Conservation (phyloP, 2,888 invertebrate genomes). For the Drosophila diplacantha region DNA sequence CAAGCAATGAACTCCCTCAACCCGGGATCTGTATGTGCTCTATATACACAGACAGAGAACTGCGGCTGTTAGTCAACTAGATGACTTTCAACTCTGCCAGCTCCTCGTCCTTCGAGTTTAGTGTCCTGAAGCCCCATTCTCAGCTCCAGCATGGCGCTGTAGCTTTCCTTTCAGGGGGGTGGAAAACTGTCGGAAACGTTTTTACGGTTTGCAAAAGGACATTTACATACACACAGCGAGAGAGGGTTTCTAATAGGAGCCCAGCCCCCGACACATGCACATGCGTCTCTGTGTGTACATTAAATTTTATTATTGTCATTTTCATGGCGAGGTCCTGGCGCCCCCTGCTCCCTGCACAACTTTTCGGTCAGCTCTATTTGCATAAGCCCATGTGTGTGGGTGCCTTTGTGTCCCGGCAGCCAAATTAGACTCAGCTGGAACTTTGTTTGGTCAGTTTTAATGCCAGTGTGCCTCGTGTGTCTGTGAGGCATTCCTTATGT, state of each 20-base stretch:
- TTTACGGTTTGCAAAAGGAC: constrained; percentile 65
- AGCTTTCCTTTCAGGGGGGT: constrained; percentile 30
- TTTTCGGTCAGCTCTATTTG: constrained; percentile 60
- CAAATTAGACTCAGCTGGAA: constrained; percentile 66
- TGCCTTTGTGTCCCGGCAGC: constrained; percentile 37
- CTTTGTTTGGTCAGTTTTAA: constrained; percentile 71
- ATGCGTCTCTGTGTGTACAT: constrained; percentile 65
- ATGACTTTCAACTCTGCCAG: constrained; percentile 65
- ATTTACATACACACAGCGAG: constrained; percentile 55
- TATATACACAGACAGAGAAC: constrained; percentile 3
- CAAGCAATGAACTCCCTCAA: constrained; percentile 59
- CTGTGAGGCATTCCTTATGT: constrained; percentile 45
- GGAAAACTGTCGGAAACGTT: constrained; percentile 63
- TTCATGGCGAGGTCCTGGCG: constrained; percentile 50
- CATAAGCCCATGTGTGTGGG: constrained; percentile 46
- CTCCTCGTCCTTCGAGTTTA: constrained; percentile 4
- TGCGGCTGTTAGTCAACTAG: constrained; percentile 53
- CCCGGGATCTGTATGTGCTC: constrained; percentile 7
- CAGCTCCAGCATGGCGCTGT: constrained; percentile 51
- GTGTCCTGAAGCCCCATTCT: constrained; percentile 11
- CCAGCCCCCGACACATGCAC: constrained; percentile 19
- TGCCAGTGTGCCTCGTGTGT: constrained; percentile 50
- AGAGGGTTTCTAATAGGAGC: constrained; percentile 14
- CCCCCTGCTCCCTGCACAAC: constrained; percentile 39
- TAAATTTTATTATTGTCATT: constrained; percentile 73